Evolutionary conservation across 2,113 vertebrate species (phyloP).

Genomic region (Acrocephalus arundinaceus): DNA sequence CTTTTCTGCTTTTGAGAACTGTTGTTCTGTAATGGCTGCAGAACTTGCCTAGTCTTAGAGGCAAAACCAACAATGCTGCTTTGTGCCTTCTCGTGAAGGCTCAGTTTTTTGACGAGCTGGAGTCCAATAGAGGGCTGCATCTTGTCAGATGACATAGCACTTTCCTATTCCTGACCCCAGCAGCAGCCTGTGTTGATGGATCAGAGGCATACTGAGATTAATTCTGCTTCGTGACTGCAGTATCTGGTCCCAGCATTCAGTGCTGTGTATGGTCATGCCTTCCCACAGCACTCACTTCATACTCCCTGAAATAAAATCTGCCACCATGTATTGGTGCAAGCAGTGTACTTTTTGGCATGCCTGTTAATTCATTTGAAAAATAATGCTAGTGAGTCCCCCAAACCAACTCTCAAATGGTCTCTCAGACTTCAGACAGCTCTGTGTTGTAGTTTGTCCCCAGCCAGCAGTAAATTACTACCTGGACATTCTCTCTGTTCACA

Average conservation of each 20-base stretch:
- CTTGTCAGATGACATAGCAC: neutral
- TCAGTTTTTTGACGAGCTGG: neutral
- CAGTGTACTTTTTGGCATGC: neutral
- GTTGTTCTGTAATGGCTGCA: neutral
- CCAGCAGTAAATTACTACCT: neutral
- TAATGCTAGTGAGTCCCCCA: neutral
- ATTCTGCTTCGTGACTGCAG: neutral
- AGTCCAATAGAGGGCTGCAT: neutral
- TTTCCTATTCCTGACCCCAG: neutral
- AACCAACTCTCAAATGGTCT: neutral
- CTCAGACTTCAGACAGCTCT: neutral
- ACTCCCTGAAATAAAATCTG: neutral
- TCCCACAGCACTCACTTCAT: neutral
- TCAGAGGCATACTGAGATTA: neutral
- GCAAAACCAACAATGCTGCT: neutral
- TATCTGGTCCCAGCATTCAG: neutral
- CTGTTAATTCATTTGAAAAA: neutral
- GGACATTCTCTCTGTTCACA: neutral
- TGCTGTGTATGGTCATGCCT: neutral
- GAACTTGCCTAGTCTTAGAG: neutral
- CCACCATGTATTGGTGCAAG: fast-evolving
- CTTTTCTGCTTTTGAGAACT: neutral
- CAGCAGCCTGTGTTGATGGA: neutral
- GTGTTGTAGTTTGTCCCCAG: neutral
- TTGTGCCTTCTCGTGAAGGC: neutral